Base-by-base conservation (phyloP, 2,113 vertebrate species). In the Melanerpes aurifrons region DNA sequence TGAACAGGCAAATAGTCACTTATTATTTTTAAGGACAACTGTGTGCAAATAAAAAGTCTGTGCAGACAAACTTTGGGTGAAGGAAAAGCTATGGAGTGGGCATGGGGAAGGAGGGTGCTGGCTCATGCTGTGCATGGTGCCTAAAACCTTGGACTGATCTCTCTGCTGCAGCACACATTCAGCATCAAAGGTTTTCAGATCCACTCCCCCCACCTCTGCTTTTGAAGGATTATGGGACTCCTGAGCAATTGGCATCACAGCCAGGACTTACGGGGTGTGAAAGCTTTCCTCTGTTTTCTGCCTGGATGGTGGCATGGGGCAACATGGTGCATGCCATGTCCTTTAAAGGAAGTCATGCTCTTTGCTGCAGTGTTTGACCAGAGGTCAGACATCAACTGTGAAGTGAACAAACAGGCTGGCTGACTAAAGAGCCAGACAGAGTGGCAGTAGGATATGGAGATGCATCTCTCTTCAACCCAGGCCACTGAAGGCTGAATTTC, bases 1-100 rank as follows among this genome's bases (percentile, higher is more conserved):
- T 96, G 96, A 96, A 96, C 95, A 97, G 95, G 95, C 89, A 97
- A 96, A 97, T 87, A 97, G 95, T 93, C 96, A 97, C 97, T 97
- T 97, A 96, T 95, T 97, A 97, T 94, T 97, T 97, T 95, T 96
- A 96, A 97, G 96, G 95, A 97, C 94, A 95, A 94, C 95, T 89
- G 68, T 89, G 96, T 85, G 84, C 86, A 94, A 95, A 97, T 97
- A 96, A 96, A 96, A 96, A 96, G 90, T 85, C 92, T 64, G 86
- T 40, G 68, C 93, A 91, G 62, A 89, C 86, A 96, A 94, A 93
- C 73, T 95, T 87, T 0, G 12, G 64, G 75, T 91, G 79, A 96
- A 78, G 63, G 72, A 58, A 94, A 82, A 69, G 91, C 87, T 35
- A 3, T 35, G 88, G 43, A 90, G 86, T 28, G 62, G 56, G 73